Percentiles rank a stretch among this genome's conserved stretches.
Conservation (phyloP, 2,113 vertebrate species). For the Prochilodus magdalenae region DNA sequence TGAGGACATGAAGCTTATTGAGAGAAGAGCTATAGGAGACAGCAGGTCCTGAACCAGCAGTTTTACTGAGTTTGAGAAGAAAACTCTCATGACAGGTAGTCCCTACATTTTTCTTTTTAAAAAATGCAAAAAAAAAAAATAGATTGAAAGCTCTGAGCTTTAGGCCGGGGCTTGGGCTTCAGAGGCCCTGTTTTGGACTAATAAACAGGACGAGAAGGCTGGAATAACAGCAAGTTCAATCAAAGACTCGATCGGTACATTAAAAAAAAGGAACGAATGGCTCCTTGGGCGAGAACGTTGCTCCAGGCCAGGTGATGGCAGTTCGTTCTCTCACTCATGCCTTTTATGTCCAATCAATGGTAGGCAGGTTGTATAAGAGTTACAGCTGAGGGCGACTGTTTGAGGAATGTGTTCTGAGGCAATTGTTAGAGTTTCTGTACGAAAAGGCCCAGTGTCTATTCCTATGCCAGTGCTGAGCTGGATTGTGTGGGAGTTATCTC, state of each 20-base stretch:
- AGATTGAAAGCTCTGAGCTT: slow-evolving; percentile 62
- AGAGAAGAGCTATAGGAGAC: slow-evolving; percentile 67
- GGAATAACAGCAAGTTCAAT: slow-evolving; percentile 14
- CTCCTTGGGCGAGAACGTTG: slow-evolving; percentile 35
- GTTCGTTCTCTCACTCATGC: slow-evolving; percentile 26
- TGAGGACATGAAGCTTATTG: slow-evolving; percentile 63
- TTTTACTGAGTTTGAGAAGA: slow-evolving; percentile 60
- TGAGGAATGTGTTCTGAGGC: neutral
- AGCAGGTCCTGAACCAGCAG: slow-evolving; percentile 72
- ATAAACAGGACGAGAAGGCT: slow-evolving; percentile 25
- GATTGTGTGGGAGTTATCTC: slow-evolving; percentile 21
- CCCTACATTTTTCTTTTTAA: slow-evolving; percentile 51
- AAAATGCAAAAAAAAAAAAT: slow-evolving; percentile 60
- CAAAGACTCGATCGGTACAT: slow-evolving; percentile 46
- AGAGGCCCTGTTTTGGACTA: slow-evolving; percentile 55
- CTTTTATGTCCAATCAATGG: slow-evolving; percentile 59
- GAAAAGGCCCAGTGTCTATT: neutral
- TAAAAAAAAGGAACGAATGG: slow-evolving; percentile 33
- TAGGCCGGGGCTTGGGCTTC: slow-evolving; percentile 61
- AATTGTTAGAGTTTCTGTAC: neutral
- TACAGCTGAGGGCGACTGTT: slow-evolving; percentile 1
- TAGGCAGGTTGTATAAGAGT: slow-evolving; percentile 30
- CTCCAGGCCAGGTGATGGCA: slow-evolving; percentile 24
- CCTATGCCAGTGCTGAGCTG: slow-evolving; percentile 29
- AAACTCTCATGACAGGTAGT: slow-evolving; percentile 61